phyloP scores from a whole-genome alignment of 2,888 invertebrate species.

The Apotomis betuletana region DNA sequence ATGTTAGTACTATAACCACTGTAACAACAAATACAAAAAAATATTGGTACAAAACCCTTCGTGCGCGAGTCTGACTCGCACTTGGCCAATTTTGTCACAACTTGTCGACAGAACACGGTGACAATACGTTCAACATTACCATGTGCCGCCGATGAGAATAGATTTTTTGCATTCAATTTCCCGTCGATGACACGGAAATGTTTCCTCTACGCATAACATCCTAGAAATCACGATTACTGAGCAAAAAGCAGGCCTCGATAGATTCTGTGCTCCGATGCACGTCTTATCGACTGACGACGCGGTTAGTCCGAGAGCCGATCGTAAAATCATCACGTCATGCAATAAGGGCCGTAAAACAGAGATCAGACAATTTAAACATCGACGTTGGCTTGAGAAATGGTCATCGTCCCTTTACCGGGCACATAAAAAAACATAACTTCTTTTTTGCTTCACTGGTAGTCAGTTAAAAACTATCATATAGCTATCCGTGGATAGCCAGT shows the following conservation, averaged over 20 bases:
- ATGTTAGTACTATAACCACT: no score
- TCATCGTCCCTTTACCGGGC: no score
- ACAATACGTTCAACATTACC: slow-evolving; percentile 14
- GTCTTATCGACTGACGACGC: slow-evolving; percentile 23
- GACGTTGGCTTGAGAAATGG: no score
- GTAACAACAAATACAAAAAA: no score
- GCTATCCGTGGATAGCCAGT: no score
- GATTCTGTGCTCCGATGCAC: slow-evolving; percentile 30
- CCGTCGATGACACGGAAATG: slow-evolving; percentile 39
- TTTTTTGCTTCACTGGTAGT: no score
- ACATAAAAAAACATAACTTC: no score
- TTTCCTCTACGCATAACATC: slow-evolving; percentile 39
- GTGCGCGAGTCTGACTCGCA: no score
- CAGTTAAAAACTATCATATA: no score
- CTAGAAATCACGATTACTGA: slow-evolving; percentile 45
- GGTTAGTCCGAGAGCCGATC: not conserved
- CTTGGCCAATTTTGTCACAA: not conserved
- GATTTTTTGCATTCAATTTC: slow-evolving; percentile 33
- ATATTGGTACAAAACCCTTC: no score
- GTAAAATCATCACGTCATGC: not conserved
- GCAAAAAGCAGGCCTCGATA: slow-evolving; percentile 35
- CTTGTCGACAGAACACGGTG: slow-evolving; percentile 1
- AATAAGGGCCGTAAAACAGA: not conserved
- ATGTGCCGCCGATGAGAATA: slow-evolving; percentile 29
- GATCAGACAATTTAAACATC: no score